Conservation (phyloP, 2,797 vertebrate genomes). For the Ctenochaetus hawaiiensis region DNA sequence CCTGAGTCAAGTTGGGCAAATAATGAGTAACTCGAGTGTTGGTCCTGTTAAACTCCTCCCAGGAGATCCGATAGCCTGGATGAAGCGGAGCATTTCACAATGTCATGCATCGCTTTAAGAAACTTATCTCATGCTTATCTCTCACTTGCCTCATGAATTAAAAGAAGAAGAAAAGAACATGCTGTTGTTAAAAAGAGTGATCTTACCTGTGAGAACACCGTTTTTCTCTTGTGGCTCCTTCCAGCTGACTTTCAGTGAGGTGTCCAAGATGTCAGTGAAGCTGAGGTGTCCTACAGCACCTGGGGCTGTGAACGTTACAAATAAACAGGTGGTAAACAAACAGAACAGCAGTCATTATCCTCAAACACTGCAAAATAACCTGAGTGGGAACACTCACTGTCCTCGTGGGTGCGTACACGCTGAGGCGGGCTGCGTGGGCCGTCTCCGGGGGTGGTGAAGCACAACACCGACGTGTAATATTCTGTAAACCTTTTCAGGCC, state of each 20-base stretch:
- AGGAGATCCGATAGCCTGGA: conserved; percentile 96
- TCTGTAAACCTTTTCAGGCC: conserved; percentile 94
- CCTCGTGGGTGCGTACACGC: conserved; percentile 94
- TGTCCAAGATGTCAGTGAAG: conserved; percentile 98
- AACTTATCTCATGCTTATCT: no score
- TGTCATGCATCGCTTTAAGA: no score
- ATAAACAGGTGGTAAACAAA: conserved; percentile 22
- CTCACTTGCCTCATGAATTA: no score
- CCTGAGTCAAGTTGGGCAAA: conserved; percentile 95
- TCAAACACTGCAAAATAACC: conserved; percentile 2
- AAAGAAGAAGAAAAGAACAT: background rate
- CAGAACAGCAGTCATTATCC: conserved; percentile 30
- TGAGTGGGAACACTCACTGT: conserved; percentile 87
- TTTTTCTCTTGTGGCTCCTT: conserved; percentile 97
- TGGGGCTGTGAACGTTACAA: conserved; percentile 85
- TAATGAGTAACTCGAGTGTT: conserved; percentile 98
- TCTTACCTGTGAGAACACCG: conserved; percentile 92
- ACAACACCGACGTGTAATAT: conserved; percentile 93
- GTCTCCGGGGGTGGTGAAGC: conserved; percentile 97
- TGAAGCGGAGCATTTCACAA: background rate
- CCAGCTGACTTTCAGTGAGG: conserved; percentile 99
- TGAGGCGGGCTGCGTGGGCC: conserved; percentile 93
- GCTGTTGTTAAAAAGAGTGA: background rate
- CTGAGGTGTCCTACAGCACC: conserved; percentile 96
- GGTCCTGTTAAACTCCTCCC: conserved; percentile 98